Evolutionary conservation across 2,113 vertebrate species (phyloP), one percentile per base, ranked within the genome.

Genomic region (Strix uralensis): DNA sequence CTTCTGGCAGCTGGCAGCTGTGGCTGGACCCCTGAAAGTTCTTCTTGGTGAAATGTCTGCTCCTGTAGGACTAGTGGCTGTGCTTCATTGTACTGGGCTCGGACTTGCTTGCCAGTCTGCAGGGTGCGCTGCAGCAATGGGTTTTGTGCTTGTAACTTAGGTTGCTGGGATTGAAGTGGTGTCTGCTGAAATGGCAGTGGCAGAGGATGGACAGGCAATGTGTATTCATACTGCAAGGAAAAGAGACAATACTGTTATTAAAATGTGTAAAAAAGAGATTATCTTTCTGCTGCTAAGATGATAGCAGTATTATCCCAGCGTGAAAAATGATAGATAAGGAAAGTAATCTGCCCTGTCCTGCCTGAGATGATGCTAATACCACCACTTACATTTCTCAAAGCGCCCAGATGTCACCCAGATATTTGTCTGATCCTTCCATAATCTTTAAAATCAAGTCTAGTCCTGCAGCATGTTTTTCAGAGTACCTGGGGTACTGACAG

Each of bases 101-200:
- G 38, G 22, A 49, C 59, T 84, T 92, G 65, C 59, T 81, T 54
- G 36, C 74, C 44, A 9, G 86, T 73, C 34, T 81, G 44, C 26
- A 65, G 36, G 18, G 70, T 63, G 23, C 89, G 63, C 42, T 92
- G 80, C 34, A 93, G 81, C 52, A 90, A 71, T 21, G 42, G 36
- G 20, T 79, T 97, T 92, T 97, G 72, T 34, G 78, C 78, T 54
- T 77, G 61, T 17, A 86, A 36, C 11, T 16, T 51, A 47, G 81
- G 46, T 34, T 96, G 90, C 52, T 95, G 86, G n/a, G 36, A 49
- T 73, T 92, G 82, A 93, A 94, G 49, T 57, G 29, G 9, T 40
- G 84, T 93, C 91, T 96, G 77, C 78, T 96, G 96, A 17, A 93
- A 95, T 79, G 75, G 93, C 61, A 96, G 81, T 71, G 88, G 83